Evolutionary conservation across 2,797 vertebrate species (phyloP).

Genomic region (Jordanella pulchra): DNA sequence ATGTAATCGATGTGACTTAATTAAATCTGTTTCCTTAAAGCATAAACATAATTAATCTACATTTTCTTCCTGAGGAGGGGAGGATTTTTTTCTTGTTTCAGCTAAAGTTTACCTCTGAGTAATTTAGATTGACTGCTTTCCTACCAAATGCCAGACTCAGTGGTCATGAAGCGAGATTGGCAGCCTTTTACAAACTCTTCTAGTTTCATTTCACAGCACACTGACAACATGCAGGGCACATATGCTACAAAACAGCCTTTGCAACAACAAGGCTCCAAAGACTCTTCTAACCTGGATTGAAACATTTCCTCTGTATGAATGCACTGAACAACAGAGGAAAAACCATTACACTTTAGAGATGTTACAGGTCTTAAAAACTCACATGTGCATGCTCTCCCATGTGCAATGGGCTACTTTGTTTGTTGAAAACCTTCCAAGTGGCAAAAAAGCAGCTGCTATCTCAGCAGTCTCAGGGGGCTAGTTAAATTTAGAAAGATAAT

Average conservation of each 20-base stretch:
- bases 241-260: conserved; percentile 48
- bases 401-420: conserved; percentile 74
- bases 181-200: conserved; percentile 43
- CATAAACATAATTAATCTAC: conserved; percentile 51
- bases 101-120: conserved; percentile 45
- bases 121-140: conserved; percentile 53
- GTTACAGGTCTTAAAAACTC: conserved; percentile 54
- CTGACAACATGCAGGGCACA: conserved; percentile 48
- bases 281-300: conserved; percentile 44
- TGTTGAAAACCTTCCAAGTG: conserved; percentile 72
- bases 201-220: conserved; percentile 48
- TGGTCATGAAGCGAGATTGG: conserved; percentile 40
- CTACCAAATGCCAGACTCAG: conserved; percentile 46
- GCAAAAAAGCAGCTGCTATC: conserved; percentile 76
- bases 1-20: conserved; percentile 47
- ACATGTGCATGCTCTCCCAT: conserved; percentile 52
- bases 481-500: conserved; percentile 84
- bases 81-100: conserved; percentile 15
- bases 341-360: conserved; percentile 51
- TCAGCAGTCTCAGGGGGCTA: conserved; percentile 72
- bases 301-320: conserved; percentile 47
- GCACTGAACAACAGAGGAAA: conserved; percentile 44
- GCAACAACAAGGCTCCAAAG: conserved; percentile 27
- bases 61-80: conserved; percentile 34
- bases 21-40: conserved; percentile 58